Conservation (phyloP, 2,888 invertebrate species). For the Netelia melanura region DNA sequence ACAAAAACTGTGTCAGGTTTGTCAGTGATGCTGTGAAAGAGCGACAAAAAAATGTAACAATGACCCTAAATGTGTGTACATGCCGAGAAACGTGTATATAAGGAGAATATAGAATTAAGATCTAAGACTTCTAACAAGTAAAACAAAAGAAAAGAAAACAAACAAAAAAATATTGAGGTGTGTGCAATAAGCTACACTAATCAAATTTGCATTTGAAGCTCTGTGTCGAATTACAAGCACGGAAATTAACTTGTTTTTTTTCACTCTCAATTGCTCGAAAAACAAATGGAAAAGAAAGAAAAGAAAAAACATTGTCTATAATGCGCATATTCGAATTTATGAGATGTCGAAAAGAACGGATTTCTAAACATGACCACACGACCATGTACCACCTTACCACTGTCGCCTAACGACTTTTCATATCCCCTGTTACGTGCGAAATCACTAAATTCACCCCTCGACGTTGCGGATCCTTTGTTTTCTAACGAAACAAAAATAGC, state of each 20-base stretch:
- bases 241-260: conserved; percentile 50
- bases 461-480: not conserved
- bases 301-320: conserved; percentile 8
- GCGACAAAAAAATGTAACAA: conserved; percentile 36
- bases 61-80: conserved; percentile 60
- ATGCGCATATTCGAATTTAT: not conserved
- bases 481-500: conserved; percentile 67
- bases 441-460: not conserved
- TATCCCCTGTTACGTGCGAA: not conserved
- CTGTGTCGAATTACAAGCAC: conserved; percentile 38
- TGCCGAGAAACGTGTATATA: conserved; percentile 69
- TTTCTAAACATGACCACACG: not conserved
- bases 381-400: not conserved
- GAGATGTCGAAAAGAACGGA: conserved; percentile 18
- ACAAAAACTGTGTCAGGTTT: conserved; percentile 13
- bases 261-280: conserved; percentile 4
- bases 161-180: conserved; percentile 37
- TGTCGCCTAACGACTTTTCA: not conserved
- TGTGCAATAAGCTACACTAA: conserved; percentile 55
- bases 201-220: conserved; percentile 53
- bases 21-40: conserved; percentile 62
- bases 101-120: conserved; percentile 66
- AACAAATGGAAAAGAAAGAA: conserved; percentile 9
- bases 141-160: not conserved
- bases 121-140: conserved; percentile 54